A percentile compares a stretch with the other conserved stretches of the same genome.
Evolutionary conservation across 2,797 vertebrate species (phyloP).

Genomic region (Moxostoma hubbsi): DNA sequence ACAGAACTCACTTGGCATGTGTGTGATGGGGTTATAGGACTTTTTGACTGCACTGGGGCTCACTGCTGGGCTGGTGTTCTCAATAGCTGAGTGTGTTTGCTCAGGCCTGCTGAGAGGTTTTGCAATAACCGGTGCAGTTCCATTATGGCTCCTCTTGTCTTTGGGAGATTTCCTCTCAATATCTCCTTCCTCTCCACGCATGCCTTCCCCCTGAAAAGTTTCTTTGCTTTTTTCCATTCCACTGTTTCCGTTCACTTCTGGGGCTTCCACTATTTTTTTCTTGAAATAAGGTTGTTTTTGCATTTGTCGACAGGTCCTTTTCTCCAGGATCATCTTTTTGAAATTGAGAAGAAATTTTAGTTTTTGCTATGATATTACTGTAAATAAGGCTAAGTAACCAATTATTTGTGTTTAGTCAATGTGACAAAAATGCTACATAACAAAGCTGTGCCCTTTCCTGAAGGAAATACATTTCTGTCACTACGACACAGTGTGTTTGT

Average conservation of each 20-base stretch:
- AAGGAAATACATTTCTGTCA: conserved; percentile 12
- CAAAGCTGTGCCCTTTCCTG: not conserved
- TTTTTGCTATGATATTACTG: not conserved
- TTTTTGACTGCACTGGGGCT: conserved; percentile 62
- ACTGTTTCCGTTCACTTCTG: conserved; percentile 20
- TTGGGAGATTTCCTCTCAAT: conserved; percentile 49
- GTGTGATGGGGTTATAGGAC: conserved; percentile 78
- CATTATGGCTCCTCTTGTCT: conserved; percentile 52
- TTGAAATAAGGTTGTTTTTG: conserved; percentile 59
- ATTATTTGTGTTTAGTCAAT: not conserved
- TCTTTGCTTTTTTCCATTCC: conserved; percentile 39
- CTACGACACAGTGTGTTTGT: conserved; percentile 31
- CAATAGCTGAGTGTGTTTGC: conserved; percentile 40
- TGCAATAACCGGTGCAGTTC: conserved; percentile 18
- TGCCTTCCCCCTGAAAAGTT: conserved; percentile 50
- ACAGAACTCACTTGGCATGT: conserved; percentile 71
- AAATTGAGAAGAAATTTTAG: not conserved
- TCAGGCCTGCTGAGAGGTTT: conserved; percentile 45
- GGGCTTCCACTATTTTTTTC: too few relatives aligned
- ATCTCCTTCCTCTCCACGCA: conserved; percentile 25
- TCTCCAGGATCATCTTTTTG: conserved; percentile 85
- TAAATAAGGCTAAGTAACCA: not conserved
- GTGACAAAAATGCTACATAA: not conserved
- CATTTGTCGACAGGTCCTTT: conserved; percentile 65
- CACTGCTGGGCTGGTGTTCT: conserved; percentile 53